Evolutionary conservation across 2,797 vertebrate genomes (phyloP), one percentile per base, ranked within the genome.

Genomic region (Clarias fuscus): DNA sequence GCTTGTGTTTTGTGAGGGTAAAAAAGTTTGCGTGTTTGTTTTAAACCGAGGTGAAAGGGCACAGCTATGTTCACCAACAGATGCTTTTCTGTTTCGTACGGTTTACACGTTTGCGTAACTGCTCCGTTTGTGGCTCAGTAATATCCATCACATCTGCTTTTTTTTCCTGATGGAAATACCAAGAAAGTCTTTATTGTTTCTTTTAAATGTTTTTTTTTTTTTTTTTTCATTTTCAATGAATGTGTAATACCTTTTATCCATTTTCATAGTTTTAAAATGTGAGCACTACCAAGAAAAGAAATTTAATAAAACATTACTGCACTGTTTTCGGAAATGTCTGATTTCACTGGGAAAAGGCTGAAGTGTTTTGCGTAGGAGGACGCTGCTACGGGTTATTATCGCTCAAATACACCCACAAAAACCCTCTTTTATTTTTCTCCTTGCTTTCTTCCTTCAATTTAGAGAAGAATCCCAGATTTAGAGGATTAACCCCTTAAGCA

Each of bases 281-380:
- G 95, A 96, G 95, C 95, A 96, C 95, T 96, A 96, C 95, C 93
- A 86, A 96, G 92, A 27, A 61, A 78, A 79, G 17, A 40, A 79
- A 79, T 40, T 33, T 96, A 97, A 91, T 97, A 97, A 98, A 96
- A 93, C 91, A 93, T 93, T 93, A 94, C 92, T 94, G 95, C 95
- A 95, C 94, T 95, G 93, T 93, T 95, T 93, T 93, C 85, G 89
- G 91, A 88, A 61, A 40, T 37, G 11, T 59, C 40, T 77, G 48
- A 20, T 68, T 81, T 86, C 4, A 59, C n/a, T 15, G 43, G 40
- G 64, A 58, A 59, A 61, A 18, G 1, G 18, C 10, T 20, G 18
- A 4, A 37, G 13, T 11, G 0, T 24, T 17, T 61, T 43, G 13
- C 18, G 1, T 3, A 7, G 24, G 77, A 33, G 37, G 7, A 72